Base-by-base conservation (phyloP, 2,888 invertebrate species). In the Rhagonycha lutea region DNA sequence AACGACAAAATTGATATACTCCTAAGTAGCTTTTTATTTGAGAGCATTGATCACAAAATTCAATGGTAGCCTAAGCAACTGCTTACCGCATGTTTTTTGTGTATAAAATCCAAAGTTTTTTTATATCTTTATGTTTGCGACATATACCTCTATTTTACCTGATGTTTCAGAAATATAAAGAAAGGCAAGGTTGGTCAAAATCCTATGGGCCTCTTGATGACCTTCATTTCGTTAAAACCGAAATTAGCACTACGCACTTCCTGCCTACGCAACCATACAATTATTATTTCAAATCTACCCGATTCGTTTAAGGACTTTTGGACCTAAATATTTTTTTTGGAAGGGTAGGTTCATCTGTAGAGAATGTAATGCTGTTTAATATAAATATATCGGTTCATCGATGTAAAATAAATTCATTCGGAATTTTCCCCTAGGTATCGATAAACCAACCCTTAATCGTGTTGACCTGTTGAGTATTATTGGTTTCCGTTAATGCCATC, bases 211-310 rank as follows among this genome's bases (percentile, higher is more conserved):
- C 79, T 77, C 74, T 78, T 18, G 69, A 14, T 75, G 76, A 70
- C 78, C 79, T 78, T 79, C 72, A 70, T 68, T 76, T 70, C 61
- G 72, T 73, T 73, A 74, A 70, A 76, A 74, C 72, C 79, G 65
- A 78, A 79, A 78, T 79, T 79, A 79, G 76, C 74, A 73, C 75
- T 79, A 79, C 79, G 79, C 79, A 79, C 79, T 79, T 79, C 78
- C 79, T 78, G 74, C 76, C 70, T 74, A 77, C 74, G 76, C 76
- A 68, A 68, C 28, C 24, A 26, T 26, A 65, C 5, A 14, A 24
- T 24, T 23, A n/a, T 24, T 24, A 65, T 24, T 65, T 7, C 3
- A 65, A 65, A 65, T 5, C 14, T 11, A 26, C 24, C 24, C 24
- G 63, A 65, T 18, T 23, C 2, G 14, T 47, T 47, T 47, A n/a